Percentiles rank a stretch among this genome's conserved stretches.
phyloP scores from a whole-genome alignment of 2,797 vertebrate species.

The Florisuga fusca region DNA sequence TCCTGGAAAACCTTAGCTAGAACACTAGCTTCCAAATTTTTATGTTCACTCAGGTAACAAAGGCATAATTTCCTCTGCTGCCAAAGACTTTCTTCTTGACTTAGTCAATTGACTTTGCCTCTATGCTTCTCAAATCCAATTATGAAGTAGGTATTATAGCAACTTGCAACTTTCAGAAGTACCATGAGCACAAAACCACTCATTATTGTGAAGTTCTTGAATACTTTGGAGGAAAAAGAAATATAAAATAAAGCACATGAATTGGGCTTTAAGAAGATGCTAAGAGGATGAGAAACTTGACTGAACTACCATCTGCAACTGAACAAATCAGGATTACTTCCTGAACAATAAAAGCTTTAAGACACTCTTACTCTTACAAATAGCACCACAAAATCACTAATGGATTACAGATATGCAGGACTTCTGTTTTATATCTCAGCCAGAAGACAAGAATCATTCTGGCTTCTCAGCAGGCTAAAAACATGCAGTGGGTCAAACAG shows the following conservation, averaged over 20 bases:
- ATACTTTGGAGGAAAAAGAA: neutral
- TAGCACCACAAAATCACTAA: neutral
- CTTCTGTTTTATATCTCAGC: constrained; percentile 20
- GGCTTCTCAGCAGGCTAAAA: neutral
- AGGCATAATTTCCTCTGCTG: neutral
- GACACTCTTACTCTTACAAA: neutral
- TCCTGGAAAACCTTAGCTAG: neutral
- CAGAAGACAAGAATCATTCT: constrained; percentile 23
- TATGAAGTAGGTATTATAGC: neutral
- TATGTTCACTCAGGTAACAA: neutral
- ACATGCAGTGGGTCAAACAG: neutral
- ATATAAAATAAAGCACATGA: neutral
- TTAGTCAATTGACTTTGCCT: neutral
- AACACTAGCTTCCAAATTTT: neutral
- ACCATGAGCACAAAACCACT: neutral
- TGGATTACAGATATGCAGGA: neutral
- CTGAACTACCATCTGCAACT: neutral
- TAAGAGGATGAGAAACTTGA: neutral
- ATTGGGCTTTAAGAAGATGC: neutral
- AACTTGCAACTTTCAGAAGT: neutral
- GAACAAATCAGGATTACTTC: constrained; percentile 10
- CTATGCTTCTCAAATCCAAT: neutral
- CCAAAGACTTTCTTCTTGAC: neutral
- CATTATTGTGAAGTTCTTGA: neutral
- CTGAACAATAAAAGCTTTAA: neutral